These are phyloP conservation scores for Sminthurinus signatus DNA, from an alignment of 1,140 invertebrate species.

Conservation along the genomic window DNA sequence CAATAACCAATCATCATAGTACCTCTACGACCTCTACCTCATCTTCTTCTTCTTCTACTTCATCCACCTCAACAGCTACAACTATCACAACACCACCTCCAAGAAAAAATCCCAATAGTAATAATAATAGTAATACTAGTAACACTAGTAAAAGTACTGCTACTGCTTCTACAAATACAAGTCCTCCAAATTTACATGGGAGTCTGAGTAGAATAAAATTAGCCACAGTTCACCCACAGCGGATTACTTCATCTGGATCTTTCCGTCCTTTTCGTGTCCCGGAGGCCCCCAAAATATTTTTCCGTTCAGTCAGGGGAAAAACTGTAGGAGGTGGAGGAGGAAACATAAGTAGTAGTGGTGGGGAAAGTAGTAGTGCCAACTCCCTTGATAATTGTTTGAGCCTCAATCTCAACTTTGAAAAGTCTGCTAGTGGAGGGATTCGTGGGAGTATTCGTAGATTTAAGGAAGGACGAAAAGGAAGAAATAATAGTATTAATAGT, in stretches of 20 bases:
- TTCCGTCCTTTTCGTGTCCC: constrained; percentile 40
- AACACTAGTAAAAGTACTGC: neutral
- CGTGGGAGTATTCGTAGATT: constrained; percentile 2
- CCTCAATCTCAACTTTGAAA: constrained; percentile 6
- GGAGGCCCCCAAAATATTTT: constrained; percentile 38
- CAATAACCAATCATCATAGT: neutral
- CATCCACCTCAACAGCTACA: neutral
- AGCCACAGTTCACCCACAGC: constrained; percentile 37
- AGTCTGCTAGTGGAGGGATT: neutral
- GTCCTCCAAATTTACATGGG: neutral
- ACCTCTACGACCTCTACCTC: too few relatives aligned
- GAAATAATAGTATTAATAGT: too few relatives aligned
- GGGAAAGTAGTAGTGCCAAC: constrained; percentile 16
- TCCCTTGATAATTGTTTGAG: constrained; percentile 21
- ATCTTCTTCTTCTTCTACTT: too few relatives aligned
- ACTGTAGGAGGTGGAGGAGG: too few relatives aligned
- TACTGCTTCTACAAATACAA: neutral
- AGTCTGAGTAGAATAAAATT: constrained; percentile 22
- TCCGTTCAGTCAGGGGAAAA: constrained; percentile 36
- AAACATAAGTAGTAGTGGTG: too few relatives aligned
- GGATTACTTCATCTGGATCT: constrained; percentile 31
- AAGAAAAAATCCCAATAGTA: constrained; percentile 4
- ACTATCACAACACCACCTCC: neutral
- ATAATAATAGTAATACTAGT: neutral
- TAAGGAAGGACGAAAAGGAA: too few relatives aligned